Percentiles rank a stretch among this genome's conserved stretches.
These are phyloP conservation scores for Edolisoma coerulescens DNA, from an alignment of 2,113 vertebrate species.

Conservation along the genomic window DNA sequence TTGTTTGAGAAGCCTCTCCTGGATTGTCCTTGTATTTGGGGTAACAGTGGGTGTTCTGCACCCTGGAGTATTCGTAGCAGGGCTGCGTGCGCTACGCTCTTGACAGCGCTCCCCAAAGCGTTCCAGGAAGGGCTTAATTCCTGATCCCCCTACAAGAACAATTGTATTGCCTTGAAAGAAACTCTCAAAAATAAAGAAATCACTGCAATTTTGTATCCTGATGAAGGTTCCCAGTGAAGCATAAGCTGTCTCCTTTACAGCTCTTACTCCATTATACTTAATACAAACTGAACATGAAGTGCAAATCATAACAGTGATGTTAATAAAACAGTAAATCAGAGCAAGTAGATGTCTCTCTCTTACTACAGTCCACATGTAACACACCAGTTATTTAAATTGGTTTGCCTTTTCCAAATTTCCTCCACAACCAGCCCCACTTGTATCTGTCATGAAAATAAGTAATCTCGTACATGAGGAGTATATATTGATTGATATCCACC, in stretches of 20 bases:
- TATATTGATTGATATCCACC: background rate
- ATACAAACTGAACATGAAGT: background rate
- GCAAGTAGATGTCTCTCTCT: background rate
- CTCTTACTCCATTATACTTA: background rate
- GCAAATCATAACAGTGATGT: background rate
- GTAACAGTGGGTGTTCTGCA: conserved; percentile 72
- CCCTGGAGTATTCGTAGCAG: conserved; percentile 44
- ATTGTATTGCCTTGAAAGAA: background rate
- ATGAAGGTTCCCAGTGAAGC: background rate
- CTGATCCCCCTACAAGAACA: conserved; percentile 70
- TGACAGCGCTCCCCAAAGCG: conserved; percentile 89
- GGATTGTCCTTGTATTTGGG: conserved; percentile 83
- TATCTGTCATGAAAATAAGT: background rate
- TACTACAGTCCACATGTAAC: background rate
- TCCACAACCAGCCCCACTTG: background rate
- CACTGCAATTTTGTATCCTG: background rate
- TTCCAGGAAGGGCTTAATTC: conserved; percentile 90
- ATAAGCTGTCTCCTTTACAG: background rate
- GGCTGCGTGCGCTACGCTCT: conserved; percentile 70
- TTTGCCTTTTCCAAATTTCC: background rate
- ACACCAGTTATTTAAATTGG: background rate
- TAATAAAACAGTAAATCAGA: background rate
- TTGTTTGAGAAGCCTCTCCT: conserved; percentile 81
- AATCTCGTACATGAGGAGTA: background rate
- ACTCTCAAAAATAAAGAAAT: background rate